phyloP scores from a whole-genome alignment of 2,113 vertebrate genomes.

The Dipodomys stephensi region DNA sequence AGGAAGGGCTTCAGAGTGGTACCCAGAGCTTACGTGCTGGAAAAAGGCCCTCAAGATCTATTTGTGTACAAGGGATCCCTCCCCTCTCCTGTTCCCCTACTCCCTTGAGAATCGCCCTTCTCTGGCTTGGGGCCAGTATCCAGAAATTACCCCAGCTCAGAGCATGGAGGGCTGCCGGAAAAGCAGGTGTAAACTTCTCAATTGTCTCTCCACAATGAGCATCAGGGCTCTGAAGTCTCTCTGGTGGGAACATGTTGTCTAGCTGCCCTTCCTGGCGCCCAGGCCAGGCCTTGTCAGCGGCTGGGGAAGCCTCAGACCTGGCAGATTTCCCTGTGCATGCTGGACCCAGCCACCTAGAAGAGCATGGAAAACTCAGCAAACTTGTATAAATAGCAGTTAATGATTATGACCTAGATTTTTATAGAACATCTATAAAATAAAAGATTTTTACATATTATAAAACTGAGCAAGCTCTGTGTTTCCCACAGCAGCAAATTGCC shows the following conservation, averaged over 20 bases:
- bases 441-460: not conserved
- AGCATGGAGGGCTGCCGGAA: not conserved
- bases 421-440: not conserved
- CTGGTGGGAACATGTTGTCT: rapidly evolving
- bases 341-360: not conserved
- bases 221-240: not conserved
- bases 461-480: not conserved
- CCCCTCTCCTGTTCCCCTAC: too few relatives aligned
- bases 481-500: conserved; percentile 31
- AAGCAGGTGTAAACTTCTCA: not conserved
- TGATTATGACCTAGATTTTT: not conserved
- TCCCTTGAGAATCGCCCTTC: not conserved
- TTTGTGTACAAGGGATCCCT: too few relatives aligned
- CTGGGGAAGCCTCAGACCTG: too few relatives aligned
- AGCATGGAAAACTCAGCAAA: not conserved
- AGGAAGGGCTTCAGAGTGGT: not conserved
- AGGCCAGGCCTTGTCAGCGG: rapidly evolving
- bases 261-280: not conserved
- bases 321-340: not conserved
- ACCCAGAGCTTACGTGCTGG: rapidly evolving
- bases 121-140: not conserved
- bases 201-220: too few relatives aligned
- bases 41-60: not conserved
- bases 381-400: not conserved
- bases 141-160: not conserved